Conservation (phyloP, 1,140 invertebrate genomes). For the Nymphalis io region DNA sequence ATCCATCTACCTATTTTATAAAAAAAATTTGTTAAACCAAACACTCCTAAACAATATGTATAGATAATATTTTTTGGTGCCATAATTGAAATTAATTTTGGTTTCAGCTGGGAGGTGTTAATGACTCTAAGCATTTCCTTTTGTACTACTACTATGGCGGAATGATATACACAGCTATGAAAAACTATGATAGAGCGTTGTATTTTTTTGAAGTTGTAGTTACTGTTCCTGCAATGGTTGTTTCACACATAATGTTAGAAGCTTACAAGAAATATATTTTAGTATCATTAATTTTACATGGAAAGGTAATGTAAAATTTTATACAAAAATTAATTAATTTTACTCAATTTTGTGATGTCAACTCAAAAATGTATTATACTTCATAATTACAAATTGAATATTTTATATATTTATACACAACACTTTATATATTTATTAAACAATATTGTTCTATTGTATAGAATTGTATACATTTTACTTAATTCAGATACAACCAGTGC, state of each 20-base stretch:
- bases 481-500: conserved; percentile 86
- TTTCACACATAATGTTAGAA: conserved; percentile 98
- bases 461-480: conserved; percentile 12
- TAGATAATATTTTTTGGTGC: background rate
- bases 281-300: conserved; percentile 94
- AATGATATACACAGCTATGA: conserved; percentile 96
- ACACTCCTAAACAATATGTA: too few species aligned
- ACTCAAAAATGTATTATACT: too few species aligned
- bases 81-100: background rate
- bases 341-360: too few species aligned
- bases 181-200: conserved; percentile 94
- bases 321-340: too few species aligned
- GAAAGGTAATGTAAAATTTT: conserved; percentile 84
- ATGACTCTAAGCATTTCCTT: conserved; percentile 95
- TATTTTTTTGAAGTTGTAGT: conserved; percentile 98
- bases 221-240: conserved; percentile 94
- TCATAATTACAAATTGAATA: too few species aligned
- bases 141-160: conserved; percentile 98
- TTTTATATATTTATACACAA: too few species aligned
- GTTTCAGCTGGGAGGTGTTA: conserved; percentile 86
- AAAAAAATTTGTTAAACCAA: too few species aligned
- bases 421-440: background rate
- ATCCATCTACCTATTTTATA: too few species aligned
- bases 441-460: background rate
- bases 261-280: conserved; percentile 98